Conservation (phyloP, 2,113 vertebrate species). For the human (Homo sapiens) region GRCh38 chr11:108106001-108106500, state of each 20-base stretch:
- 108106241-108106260: slow-evolving; percentile 72
- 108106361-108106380: slow-evolving; percentile 67
- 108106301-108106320: slow-evolving; percentile 66
- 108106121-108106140: slow-evolving; percentile 56
- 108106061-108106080: slow-evolving; percentile 46
- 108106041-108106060: slow-evolving; percentile 41
- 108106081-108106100: slow-evolving; percentile 71
- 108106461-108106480: slow-evolving; percentile 72
- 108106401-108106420: slow-evolving; percentile 67
- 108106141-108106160: slow-evolving; percentile 31
- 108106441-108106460: slow-evolving; percentile 75
- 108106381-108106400: slow-evolving; percentile 63
- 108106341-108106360: slow-evolving; percentile 55
- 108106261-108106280: slow-evolving; percentile 30
- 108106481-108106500: slow-evolving; percentile 69
- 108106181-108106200: slow-evolving; percentile 58
- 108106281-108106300: slow-evolving; percentile 61
- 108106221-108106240: slow-evolving; percentile 52
- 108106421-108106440: slow-evolving; percentile 70
- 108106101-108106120: slow-evolving; percentile 71
- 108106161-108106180: slow-evolving; percentile 63
- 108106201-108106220: slow-evolving; percentile 22
- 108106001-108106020: slow-evolving; percentile 66
- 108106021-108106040: slow-evolving; percentile 71
- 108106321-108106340: slow-evolving; percentile 69